Base-by-base conservation (phyloP, 2,888 invertebrate species). In the Habrosyne pyritoides region DNA sequence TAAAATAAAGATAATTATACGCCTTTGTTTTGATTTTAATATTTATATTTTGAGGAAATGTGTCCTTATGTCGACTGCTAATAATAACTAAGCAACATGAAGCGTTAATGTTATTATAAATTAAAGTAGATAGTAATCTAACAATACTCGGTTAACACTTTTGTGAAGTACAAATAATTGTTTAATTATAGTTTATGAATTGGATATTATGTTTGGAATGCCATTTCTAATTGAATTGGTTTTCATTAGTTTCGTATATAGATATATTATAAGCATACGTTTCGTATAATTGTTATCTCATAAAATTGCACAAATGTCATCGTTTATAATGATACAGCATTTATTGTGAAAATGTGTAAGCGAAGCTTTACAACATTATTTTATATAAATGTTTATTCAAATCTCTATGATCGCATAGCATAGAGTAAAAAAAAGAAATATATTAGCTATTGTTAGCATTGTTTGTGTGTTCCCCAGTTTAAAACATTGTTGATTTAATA, bases 101-200 rank as follows among this genome's bases (percentile, higher is more conserved):
- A 14, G 42, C 42, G 8, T 2, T 42, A 42, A 2, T 3, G 14
- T 42, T 1, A 42, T 36, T 4, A n/a, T 12, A 18, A 42, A 8
- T 12, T 42, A 42, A 42, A 56, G 46, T 68, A 73, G 69, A 60
- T 62, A 66, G 59, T 69, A 69, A 64, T 61, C 54, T 71, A 70
- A 72, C 71, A 73, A 81, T 81, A 81, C 82, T 82, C 81, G 76
- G 71, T 14, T 73, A 71, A 75, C 68, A 68, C 68, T 73, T 75
- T 81, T 76, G 73, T 77, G 70, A 81, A 82, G 81, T 82, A 82
- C 81, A 81, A 81, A 79, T 55, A 56, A 53, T 57, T 63, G 55
- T 54, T 54, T 55, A 57, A 57, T 53, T 28, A 50, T 54, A 61
- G 18, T 42, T 42, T 42, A 36, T 8, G 1, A 42, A n/a, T 33